phyloP scores from a whole-genome alignment of 2,797 vertebrate species.

The Melanitta fusca region DNA sequence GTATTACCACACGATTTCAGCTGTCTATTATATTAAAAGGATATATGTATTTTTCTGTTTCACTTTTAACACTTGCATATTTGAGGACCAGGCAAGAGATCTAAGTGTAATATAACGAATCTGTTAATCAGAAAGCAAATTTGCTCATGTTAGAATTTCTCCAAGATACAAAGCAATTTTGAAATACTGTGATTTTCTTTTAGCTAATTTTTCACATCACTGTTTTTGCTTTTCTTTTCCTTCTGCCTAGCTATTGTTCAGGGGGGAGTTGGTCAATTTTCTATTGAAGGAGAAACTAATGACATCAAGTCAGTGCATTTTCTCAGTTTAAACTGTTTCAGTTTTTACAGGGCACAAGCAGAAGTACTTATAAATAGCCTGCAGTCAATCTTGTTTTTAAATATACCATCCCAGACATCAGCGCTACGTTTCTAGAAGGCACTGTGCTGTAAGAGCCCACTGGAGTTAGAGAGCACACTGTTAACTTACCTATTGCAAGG shows the following conservation, averaged over 20 bases:
- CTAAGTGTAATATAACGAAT: background rate
- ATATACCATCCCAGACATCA: slow-evolving; percentile 13
- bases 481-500: background rate
- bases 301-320: background rate
- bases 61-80: background rate
- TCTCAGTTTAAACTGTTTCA: background rate
- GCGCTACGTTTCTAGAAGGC: background rate
- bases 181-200: background rate
- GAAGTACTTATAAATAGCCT: slow-evolving; percentile 19
- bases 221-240: background rate
- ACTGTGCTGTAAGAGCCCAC: background rate
- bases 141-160: background rate
- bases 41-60: background rate
- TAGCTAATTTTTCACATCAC: background rate
- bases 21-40: background rate
- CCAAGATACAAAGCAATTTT: background rate
- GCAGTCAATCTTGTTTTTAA: slow-evolving; percentile 35
- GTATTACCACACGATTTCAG: background rate
- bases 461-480: background rate
- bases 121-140: background rate
- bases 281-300: background rate
- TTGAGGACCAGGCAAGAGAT: background rate
- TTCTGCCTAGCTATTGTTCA: background rate
- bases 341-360: background rate
- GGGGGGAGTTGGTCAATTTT: background rate